Evolutionary conservation across 1,140 invertebrate genomes (phyloP), one percentile per base, ranked within the genome.

Genomic region (Drusus annulatus): DNA sequence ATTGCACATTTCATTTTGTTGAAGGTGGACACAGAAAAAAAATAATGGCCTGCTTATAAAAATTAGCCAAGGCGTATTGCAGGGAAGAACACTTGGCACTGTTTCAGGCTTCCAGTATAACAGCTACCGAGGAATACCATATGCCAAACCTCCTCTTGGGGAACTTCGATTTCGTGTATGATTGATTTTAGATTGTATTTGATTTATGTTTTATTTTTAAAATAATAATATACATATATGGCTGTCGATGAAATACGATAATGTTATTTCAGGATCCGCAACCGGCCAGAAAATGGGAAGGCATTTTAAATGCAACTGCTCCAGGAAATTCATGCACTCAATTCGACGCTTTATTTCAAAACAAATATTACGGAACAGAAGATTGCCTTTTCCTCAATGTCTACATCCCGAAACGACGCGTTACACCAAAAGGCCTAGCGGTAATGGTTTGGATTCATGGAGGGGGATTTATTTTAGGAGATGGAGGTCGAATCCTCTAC

Each of bases 401-500:
- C 0, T 91, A 90, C 69, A 86, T 87, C 3, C 87, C 90, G 5
- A 19, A 79, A n/a, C n/a, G 1, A 25, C 58, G 16, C 8, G 6
- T 4, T 2, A 13, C 19, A 13, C 16, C 56, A n/a, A 45, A 13
- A 45, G 10, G 13, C 36, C 69, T 84, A 25, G 86, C 90, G 0
- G 88, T 91, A 3, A 91, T 91, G 87, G 85, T 91, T 0, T 91
- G 88, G 87, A 88, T 91, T 58, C 92, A 94, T 81, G 93, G 93
- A 0, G 94, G 93, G 6, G 90, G 85, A 51, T 93, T 93, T 73
- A 73, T 88, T 3, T 65, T 81, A 21, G 91, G 91, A 0, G 88
- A 87, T 17, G 89, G 87, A 5, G 83, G 85, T 79, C 81, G 84
- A 28, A 52, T 58, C 3, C 21, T 78, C 10, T 84, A 84, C 79